Evolutionary conservation across 2,797 vertebrate species (phyloP).

Genomic region (Percopsis omiscomaycus): DNA sequence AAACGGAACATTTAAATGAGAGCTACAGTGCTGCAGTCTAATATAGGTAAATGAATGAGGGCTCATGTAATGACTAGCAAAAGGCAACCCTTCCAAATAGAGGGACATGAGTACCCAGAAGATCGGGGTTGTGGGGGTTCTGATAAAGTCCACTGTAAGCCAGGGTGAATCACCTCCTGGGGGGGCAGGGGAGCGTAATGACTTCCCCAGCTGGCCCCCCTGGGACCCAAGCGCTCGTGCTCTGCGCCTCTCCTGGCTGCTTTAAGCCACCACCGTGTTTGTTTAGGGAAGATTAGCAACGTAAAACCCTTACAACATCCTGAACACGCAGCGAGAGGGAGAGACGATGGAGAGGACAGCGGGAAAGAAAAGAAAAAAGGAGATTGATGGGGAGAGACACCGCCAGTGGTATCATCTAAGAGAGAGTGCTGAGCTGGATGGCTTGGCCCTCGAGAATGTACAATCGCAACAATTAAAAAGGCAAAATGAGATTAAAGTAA

Average conservation of each 20-base stretch:
- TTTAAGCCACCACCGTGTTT: slow-evolving; percentile 74
- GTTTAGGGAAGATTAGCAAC: slow-evolving; percentile 83
- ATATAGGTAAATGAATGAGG: slow-evolving; percentile 43
- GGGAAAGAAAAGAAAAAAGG: slow-evolving; percentile 44
- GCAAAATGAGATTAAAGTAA: slow-evolving; percentile 1
- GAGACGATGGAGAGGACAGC: slow-evolving; percentile 47
- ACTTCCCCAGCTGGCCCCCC: slow-evolving; percentile 81
- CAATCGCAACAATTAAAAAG: background rate
- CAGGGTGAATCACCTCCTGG: slow-evolving; percentile 65
- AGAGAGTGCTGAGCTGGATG: slow-evolving; percentile 1
- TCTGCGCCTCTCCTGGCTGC: slow-evolving; percentile 70
- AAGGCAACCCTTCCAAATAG: slow-evolving; percentile 8
- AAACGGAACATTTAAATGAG: slow-evolving; percentile 10
- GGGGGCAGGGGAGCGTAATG: slow-evolving; percentile 71
- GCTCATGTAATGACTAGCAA: slow-evolving; percentile 31
- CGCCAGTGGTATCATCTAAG: slow-evolving; percentile 4
- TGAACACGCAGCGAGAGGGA: slow-evolving; percentile 70
- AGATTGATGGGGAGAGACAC: slow-evolving; percentile 55
- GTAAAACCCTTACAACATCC: slow-evolving; percentile 82
- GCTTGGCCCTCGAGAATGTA: background rate
- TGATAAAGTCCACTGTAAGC: slow-evolving; percentile 68
- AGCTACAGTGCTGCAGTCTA: slow-evolving; percentile 7
- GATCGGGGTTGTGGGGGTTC: slow-evolving; percentile 31
- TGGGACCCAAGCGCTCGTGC: slow-evolving; percentile 79
- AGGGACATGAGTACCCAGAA: slow-evolving; percentile 11